Base-by-base conservation (phyloP, 53 echinoderm and acorn worm species). In the Mesocentrotus franciscanus region DNA sequence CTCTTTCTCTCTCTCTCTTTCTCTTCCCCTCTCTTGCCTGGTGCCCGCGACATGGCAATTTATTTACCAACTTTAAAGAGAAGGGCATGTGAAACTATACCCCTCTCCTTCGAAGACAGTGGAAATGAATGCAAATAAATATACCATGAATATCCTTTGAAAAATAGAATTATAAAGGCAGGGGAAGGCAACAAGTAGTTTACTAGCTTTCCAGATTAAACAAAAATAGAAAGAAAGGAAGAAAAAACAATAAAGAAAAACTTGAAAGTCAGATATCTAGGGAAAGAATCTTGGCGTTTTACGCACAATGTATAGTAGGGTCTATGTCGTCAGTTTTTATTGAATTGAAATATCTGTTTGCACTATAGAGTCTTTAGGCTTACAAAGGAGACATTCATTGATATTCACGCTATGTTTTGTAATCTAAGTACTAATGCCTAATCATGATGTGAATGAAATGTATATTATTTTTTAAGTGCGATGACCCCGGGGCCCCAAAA, bases 371-470 rank as follows among this genome's bases (percentile, higher is more conserved):
- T 42, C 42, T 81, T 9, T 39, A 74, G 81, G 81, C 81, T 81
- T 81, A 81, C 9, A 81, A 81, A 42, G 81, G 81, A 81, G 81
- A 81, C 81, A 81, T 42, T 81, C 81, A 42, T 42, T 81, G 18
- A 39, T 42, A 20, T 39, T 81, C 81, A 81, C 18, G 39, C 8
- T 36, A 81, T 36, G 8, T 15, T 39, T 16, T 81, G 81, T 81
- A 81, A 81, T 81, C 36, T 76, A 30, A 32, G 75, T 11, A 30
- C 13, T 32, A 33, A 33, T 76, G 76, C 30, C 33, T 39, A 42
- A 39, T 42, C 81, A 39, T 81, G 42, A 42, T 39, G 17, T 16
- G 42, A 42, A 18, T 33, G 81, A 36, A 81, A 81, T 16, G 6
- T 81, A 81, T 36, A 12, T 64, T 64, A 64, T 33, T 42, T 36